Evolutionary conservation across 2,888 invertebrate genomes (phyloP), one percentile per base, ranked within the genome.

Genomic region (Drosophila barbarae): DNA sequence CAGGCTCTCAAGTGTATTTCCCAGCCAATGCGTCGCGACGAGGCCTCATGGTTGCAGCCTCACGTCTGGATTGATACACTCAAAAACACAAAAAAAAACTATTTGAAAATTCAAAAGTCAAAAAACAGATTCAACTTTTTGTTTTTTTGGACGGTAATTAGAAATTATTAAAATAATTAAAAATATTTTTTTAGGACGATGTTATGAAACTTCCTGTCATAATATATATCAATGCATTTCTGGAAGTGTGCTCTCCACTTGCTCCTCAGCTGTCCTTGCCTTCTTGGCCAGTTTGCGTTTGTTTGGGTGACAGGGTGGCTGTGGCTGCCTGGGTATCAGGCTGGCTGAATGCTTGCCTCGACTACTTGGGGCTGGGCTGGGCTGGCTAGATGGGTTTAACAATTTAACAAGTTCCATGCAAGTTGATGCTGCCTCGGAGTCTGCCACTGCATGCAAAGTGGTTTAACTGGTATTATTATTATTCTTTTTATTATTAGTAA

Each of bases 401-500:
- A 61, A 58, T 55, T 78, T 69, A 78, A 74, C 72, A 71, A 76
- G 69, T 65, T 68, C 52, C 47, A 55, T 68, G 69, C 69, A 69
- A 56, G 51, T 61, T 44, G 69, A 56, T 50, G 53, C 34, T 78
- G 78, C 78, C 79, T 73, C 63, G 58, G 46, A 74, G 78, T 82
- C 82, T 79, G 79, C 77, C 82, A 47, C 44, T 78, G 74, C 82
- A 80, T 69, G 72, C 74, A 78, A 77, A 78, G 78, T 78, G 71
- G 82, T 79, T 69, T 73, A 81, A 79, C 82, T 82, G 79, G 79
- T 81, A 72, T 78, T 81, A 76, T 71, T 75, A 73, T 73, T 74
- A 77, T 68, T 66, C 51, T 52, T 59, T 50, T 53, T 55, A 50
- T 59, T 59, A 59, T 52, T 51, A 60, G 61, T 49, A 57, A 41